Evolutionary conservation across 1,140 invertebrate species (phyloP).

Genomic region (Brachionus sp.): DNA sequence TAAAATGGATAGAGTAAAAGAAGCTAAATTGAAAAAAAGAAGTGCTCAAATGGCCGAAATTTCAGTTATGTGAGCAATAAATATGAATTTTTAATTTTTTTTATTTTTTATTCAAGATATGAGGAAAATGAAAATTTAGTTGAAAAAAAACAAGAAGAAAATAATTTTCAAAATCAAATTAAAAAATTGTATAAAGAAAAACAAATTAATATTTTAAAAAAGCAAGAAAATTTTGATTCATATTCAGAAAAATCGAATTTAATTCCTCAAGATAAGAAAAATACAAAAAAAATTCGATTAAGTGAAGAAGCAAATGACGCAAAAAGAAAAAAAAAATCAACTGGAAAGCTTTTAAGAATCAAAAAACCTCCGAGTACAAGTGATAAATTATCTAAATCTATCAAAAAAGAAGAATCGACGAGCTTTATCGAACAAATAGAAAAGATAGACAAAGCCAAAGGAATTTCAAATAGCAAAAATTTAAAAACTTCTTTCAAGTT

Average conservation of each 20-base stretch:
- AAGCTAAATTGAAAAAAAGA: slow-evolving; percentile 5
- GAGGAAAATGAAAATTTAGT: not conserved
- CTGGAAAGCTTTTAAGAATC: not conserved
- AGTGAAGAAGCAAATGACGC: not conserved
- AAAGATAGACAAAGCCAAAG: not conserved
- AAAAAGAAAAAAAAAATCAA: slow-evolving; percentile 7
- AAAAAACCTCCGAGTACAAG: not conserved
- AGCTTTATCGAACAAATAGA: slow-evolving; percentile 19
- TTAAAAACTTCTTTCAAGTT: slow-evolving; percentile 18
- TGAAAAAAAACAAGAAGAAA: not conserved
- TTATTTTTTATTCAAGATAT: not conserved
- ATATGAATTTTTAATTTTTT: not conserved
- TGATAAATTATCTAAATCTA: not conserved
- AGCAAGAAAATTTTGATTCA: not conserved
- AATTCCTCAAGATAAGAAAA: not conserved
- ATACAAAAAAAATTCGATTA: not conserved
- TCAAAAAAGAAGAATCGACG: not conserved
- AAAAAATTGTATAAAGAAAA: slow-evolving; percentile 31
- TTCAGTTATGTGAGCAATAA: not conserved
- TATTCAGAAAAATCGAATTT: not conserved
- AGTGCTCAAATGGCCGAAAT: slow-evolving; percentile 30
- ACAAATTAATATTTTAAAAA: not conserved
- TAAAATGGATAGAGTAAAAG: not conserved
- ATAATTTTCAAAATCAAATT: not conserved
- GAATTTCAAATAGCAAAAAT: not conserved